Conservation (phyloP, 1,140 invertebrate species). For the Panonychus citri region DNA sequence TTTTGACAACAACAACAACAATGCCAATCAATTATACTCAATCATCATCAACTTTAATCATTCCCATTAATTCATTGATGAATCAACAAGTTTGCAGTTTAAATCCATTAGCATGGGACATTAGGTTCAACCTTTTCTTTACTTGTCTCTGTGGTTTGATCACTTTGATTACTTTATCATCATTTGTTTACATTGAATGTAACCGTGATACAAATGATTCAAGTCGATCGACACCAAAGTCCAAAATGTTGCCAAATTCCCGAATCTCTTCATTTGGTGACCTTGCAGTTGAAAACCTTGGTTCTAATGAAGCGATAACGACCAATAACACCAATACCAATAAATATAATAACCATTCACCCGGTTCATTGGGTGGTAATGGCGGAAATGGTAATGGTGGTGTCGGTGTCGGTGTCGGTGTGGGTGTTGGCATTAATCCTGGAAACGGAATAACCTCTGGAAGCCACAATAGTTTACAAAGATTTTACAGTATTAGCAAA, state of each 20-base stretch:
- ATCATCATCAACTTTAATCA: conserved; percentile 6
- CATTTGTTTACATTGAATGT: conserved; percentile 16
- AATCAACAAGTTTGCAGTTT: conserved; percentile 19
- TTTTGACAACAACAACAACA: conserved; percentile 21
- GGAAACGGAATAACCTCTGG: conserved; percentile 15
- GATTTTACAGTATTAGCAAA: conserved; percentile 4
- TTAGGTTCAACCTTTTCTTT: conserved; percentile 28
- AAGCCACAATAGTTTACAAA: conserved; percentile 15
- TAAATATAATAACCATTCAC: conserved; percentile 14
- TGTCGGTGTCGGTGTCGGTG: not conserved
- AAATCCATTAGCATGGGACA: conserved; percentile 25
- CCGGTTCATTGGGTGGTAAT: conserved; percentile 19
- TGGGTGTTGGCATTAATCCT: not conserved
- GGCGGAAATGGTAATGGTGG: not conserved
- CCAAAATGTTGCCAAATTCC: conserved; percentile 14
- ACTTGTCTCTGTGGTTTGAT: conserved; percentile 26
- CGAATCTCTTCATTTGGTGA: conserved; percentile 14
- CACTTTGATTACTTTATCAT: conserved; percentile 19
- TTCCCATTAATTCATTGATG: not conserved
- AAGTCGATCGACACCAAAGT: conserved; percentile 11
- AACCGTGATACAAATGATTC: conserved; percentile 15
- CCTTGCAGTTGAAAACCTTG: not conserved
- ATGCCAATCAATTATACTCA: conserved; percentile 12
- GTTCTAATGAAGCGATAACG: conserved; percentile 6
- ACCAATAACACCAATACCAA: conserved; percentile 12